Base-by-base conservation (phyloP, 1,140 invertebrate genomes). In the Drosophila seguyi region DNA sequence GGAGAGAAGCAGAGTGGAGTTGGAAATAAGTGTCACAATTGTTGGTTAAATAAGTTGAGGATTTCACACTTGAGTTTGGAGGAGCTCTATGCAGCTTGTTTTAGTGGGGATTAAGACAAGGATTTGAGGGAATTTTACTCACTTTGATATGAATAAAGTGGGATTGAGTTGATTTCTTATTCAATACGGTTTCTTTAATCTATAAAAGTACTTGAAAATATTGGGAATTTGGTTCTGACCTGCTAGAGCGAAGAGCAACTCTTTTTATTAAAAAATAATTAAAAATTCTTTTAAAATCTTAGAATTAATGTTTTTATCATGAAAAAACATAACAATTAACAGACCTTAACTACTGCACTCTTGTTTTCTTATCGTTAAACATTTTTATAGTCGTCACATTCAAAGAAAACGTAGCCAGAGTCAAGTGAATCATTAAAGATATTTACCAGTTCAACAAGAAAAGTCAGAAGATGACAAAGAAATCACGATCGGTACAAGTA, bases 21-120 rank as follows among this genome's bases (percentile, higher is more conserved):
- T n/a, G 14, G 31, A 16, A 41, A 29, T 56, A 65, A 84, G 74
- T 86, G 74, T 86, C 74, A 48, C 62, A 56, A 75, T 65, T 65
- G 72, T 63, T 74, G 48, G 29, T 50, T 59, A 59, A 74, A 20
- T 56, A 74, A 56, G 50, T 48, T 34, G 34, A 71, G 44, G 52
- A 72, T 72, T 58, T 72, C 11, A 41, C 66, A 72, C 68, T 72
- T 72, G 20, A 72, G 53, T 41, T 29, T 47, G 6, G 13, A 61
- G 25, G 16, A 72, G 38, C 44, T 69, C 31, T 16, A 14, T 20
- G 27, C 18, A n/a, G 45, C 4, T 13, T 13, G 6, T 67, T 18
- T 41, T 20, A 25, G 44, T 20, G 59, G 25, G 31, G 41, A 14
- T 45, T 36, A 44, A 44, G n/a, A 18, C 56, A 25, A 14, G 16